Percentiles rank a stretch among this genome's conserved stretches.
Evolutionary conservation across 2,888 invertebrate genomes (phyloP).

Genomic region (Cephus nigrinus): DNA sequence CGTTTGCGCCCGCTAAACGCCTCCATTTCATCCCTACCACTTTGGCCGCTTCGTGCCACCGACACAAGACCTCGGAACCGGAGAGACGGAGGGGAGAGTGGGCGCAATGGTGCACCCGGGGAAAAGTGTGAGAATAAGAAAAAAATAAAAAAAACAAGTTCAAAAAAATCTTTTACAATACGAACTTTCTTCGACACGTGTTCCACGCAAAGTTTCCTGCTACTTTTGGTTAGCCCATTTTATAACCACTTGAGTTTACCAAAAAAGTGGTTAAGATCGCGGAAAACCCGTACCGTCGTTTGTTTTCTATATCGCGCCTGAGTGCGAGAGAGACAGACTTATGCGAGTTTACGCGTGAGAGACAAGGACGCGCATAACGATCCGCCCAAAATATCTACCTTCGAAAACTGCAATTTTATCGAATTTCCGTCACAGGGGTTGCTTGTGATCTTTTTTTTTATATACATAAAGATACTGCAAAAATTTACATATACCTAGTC

Average conservation of each 20-base stretch:
- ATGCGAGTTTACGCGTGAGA: not conserved
- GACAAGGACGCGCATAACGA: not conserved
- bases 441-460: too few species aligned
- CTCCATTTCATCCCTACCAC: not conserved
- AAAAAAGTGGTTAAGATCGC: not conserved
- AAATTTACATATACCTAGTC: too few species aligned
- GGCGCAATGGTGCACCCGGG: not conserved
- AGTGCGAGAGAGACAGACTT: not conserved
- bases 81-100: not conserved
- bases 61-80: not conserved
- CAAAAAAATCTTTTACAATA: too few species aligned
- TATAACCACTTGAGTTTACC: not conserved
- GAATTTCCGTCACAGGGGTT: not conserved
- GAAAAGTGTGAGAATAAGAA: constrained; percentile 2
- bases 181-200: not conserved
- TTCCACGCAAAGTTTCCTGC: not conserved
- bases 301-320: not conserved
- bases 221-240: not conserved
- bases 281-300: too few species aligned
- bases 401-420: not conserved
- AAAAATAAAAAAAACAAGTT: constrained; percentile 3
- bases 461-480: too few species aligned
- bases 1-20: constrained; percentile 28
- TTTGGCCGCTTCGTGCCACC: not conserved
- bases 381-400: not conserved